Evolutionary conservation across 2,797 vertebrate species (phyloP), one percentile per base, ranked within the genome.

Genomic region (Peromyscus aztecus): DNA sequence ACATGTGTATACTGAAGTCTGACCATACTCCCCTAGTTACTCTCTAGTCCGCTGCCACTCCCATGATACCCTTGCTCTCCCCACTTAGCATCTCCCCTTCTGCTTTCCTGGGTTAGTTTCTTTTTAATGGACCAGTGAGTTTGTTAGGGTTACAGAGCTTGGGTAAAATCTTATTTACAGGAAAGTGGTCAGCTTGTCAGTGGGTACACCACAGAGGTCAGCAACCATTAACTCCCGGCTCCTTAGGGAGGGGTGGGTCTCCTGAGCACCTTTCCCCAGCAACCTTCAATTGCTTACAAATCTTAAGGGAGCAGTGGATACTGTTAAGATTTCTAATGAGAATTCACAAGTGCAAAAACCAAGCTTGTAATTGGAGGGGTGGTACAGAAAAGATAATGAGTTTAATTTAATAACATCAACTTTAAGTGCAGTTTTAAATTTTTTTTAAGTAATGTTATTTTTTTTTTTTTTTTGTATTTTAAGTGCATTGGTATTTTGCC

Each of bases 361-460:
- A 63, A 76, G 27, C 59, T 49, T 91, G 46, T 31, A 61, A 14
- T 91, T 76, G 83, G 73, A 96, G 17, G 21, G 4, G 3, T 89
- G 16, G 24, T 37, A 9, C 27, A 73, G 94, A 46, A 9, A 55
- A 85, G 23, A 82, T 67, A 46, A 52, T 55, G 83, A 83, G 17
- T 80, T 88, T 65, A 83, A 93, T 91, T 94, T 31, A 17, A 52
- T 77, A 17, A 91, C 23, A 43, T n/a, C 76, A 92, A 34, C 34
- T 93, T 67, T 61, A 55, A 83, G 49, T 49, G 49, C 49, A 49
- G 49, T 49, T 49, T 49, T 12, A 49, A 49, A 4, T 49, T 49
- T 49, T 49, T 49, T 49, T 49, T 49, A 49, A 49, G 49, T 49
- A 49, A 49, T 49, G 46, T 49, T 40, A 40, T 40, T 40, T 40